Evolutionary conservation across 1,140 invertebrate species (phyloP).

Genomic region (Drosophila rufa): DNA sequence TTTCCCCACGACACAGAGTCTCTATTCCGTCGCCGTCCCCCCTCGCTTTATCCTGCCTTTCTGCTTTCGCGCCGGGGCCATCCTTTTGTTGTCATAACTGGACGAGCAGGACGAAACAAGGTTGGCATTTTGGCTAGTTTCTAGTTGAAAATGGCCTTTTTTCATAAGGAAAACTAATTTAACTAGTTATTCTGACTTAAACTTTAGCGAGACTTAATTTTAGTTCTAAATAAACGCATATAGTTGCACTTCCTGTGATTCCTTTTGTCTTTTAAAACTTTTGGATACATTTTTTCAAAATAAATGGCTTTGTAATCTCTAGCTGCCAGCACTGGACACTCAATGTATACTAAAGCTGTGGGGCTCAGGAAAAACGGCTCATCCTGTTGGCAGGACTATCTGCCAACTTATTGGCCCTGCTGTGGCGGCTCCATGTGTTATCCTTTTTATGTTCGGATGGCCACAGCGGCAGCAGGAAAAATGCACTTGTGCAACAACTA

Average conservation of each 20-base stretch:
- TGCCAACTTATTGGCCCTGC: conserved; percentile 39
- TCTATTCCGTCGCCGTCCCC: background rate
- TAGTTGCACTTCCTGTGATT: background rate
- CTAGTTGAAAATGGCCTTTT: background rate
- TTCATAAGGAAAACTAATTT: background rate
- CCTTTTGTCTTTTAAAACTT: too few species aligned
- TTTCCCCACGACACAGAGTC: conserved; percentile 17
- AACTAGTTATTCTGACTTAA: background rate
- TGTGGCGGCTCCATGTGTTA: conserved; percentile 43
- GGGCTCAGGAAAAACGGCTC: conserved; percentile 16
- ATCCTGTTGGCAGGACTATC: conserved; percentile 37
- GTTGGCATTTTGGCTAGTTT: conserved; percentile 9
- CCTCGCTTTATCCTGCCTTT: conserved; percentile 23
- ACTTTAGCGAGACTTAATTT: too few species aligned
- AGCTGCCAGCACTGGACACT: conserved; percentile 8
- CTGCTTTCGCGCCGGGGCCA: conserved; percentile 28
- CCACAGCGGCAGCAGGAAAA: conserved; percentile 41
- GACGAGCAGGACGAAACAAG: conserved; percentile 4
- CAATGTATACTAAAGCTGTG: background rate
- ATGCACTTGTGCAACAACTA: conserved; percentile 59
- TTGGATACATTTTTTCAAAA: background rate
- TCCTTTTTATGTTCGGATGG: conserved; percentile 56
- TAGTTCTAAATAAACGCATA: background rate
- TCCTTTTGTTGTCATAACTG: conserved; percentile 66
- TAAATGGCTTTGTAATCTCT: background rate